These are phyloP conservation scores for Parascotia fuliginaria DNA, from an alignment of 2,888 invertebrate species.

Conservation along the genomic window DNA sequence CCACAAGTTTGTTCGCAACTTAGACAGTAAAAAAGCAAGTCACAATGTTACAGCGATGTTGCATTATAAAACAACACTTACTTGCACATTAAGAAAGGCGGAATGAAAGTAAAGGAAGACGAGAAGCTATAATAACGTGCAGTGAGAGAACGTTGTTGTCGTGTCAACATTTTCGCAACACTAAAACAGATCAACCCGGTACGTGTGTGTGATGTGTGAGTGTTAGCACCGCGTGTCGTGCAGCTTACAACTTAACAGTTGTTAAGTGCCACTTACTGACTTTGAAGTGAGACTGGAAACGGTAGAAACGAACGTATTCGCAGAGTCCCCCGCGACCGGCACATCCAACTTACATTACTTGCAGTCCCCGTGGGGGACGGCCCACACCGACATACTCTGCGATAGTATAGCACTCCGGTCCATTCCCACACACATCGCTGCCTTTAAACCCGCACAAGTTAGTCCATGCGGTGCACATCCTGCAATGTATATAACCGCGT, in stretches of 20 bases:
- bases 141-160: too few species aligned
- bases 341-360: slow-evolving; percentile 32
- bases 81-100: too few species aligned
- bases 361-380: slow-evolving; percentile 13
- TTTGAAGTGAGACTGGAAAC: slow-evolving; percentile 3
- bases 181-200: neutral
- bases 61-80: too few species aligned
- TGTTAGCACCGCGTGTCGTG: neutral
- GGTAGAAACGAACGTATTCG: neutral
- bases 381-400: slow-evolving; percentile 4
- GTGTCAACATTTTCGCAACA: neutral
- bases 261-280: slow-evolving; percentile 10
- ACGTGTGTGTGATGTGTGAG: neutral
- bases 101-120: neutral
- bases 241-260: slow-evolving; percentile 4
- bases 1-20: too few species aligned
- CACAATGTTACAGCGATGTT: too few species aligned
- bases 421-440: slow-evolving; percentile 7
- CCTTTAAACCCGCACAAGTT: neutral
- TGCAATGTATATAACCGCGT: slow-evolving; percentile 9
- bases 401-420: neutral
- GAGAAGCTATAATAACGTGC: neutral
- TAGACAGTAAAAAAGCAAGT: too few species aligned
- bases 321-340: slow-evolving; percentile 1
- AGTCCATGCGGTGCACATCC: neutral